Evolutionary conservation across 2,888 invertebrate genomes (phyloP), one percentile per base, ranked within the genome.

Genomic region (Strigamia transsilvanica): DNA sequence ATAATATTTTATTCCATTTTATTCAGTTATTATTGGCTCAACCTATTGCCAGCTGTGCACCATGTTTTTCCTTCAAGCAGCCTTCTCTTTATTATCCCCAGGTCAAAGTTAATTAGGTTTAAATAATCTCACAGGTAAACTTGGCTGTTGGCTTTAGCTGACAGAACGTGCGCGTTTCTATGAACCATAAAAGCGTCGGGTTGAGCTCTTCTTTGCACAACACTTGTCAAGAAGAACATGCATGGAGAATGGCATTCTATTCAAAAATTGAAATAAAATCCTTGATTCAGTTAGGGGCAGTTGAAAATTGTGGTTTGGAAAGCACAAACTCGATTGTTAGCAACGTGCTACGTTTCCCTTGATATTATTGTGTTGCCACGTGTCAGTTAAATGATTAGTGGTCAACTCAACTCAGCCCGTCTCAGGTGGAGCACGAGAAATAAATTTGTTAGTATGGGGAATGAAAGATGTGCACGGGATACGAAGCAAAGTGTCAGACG

Each of bases 61-160:
- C 61, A 18, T 66, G 61, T 66, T 66, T 46, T 66, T 61, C 2
- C 2, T 66, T 66, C 21, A 66, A 66, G 18, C 51, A 18, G 51
- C 51, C 12, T 51, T 13, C 4, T 51, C 61, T 66, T 66, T 66
- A 66, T 66, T 66, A 66, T 66, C 61, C 61, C 21, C 21, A 21
- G 61, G 61, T 66, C 61, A 66, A 66, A 66, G 18, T 66, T 66
- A 66, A 66, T 66, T 66, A 66, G 18, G 61, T 66, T 66, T 66
- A 66, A 66, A 66, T 66, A 23, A 66, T 66, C 61, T 66, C 61
- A 23, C 61, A 66, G 61, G 61, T 66, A 66, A 66, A 66, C 61
- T 66, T 66, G 61, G 61, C 61, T 66, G 18, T 66, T 66, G 61
- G 61, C 61, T 66, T 66, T 66, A 18, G 61, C 21, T 66, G 61